Evolutionary conservation across 2,888 invertebrate species (phyloP), one percentile per base, ranked within the genome.

Genomic region (Pecten maximus): DNA sequence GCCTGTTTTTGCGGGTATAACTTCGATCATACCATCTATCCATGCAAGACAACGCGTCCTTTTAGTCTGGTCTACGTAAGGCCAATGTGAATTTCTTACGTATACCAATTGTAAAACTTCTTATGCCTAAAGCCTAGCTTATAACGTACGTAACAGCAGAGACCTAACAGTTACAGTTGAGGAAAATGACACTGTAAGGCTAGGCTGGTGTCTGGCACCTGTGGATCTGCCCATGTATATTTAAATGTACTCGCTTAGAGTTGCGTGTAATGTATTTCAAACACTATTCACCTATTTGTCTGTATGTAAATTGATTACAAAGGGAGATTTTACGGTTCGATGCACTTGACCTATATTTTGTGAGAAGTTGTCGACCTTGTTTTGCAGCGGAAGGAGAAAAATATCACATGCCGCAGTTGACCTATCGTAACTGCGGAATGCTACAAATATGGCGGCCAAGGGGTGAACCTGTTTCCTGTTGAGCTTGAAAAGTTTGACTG

Each of bases 401-500:
- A 89, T 90, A 88, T 89, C 88, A 74, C 89, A 89, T 35, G 87
- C 89, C 40, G 40, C 28, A 40, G 88, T 89, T 89, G 90, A 91
- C 91, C 91, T 90, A 91, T 91, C 88, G 89, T 86, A 60, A 87
- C 48, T 88, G 87, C 90, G 90, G 89, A 91, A 91, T 90, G 89
- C 86, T 89, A 91, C 60, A 91, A 91, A 91, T 92, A 93, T 94
- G 93, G 93, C 93, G 93, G 92, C 92, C 89, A 93, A 92, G 92
- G 91, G 92, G 91, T 92, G 91, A 91, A 90, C 87, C 88, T 88
- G 89, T 90, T 91, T 91, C 91, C 91, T 91, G 91, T 91, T 89
- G 89, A 60, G 44, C 40, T n/a, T 28, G 23, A 86, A 91, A 88
- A 91, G 90, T 90, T 91, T 90, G 90, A 54, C 87, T 87, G 44